phyloP scores from a whole-genome alignment of 1,140 invertebrate genomes.

The Liolophura sinensis region DNA sequence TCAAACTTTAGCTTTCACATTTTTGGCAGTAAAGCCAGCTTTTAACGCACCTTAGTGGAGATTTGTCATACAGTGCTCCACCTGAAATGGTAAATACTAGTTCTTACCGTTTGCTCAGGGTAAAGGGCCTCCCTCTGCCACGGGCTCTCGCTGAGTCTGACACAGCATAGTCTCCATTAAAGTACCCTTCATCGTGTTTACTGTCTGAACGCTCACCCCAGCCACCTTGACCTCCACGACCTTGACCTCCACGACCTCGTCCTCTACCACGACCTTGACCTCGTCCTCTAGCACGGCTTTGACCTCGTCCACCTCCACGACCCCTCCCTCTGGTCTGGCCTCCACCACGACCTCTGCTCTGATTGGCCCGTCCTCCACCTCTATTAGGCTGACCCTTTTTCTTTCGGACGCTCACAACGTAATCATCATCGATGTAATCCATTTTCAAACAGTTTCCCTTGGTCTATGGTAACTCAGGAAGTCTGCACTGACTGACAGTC shows the following conservation, averaged over 20 bases:
- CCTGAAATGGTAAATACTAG: too few relatives aligned
- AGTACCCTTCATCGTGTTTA: too few relatives aligned
- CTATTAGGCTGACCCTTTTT: constrained; percentile 37
- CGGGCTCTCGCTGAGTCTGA: too few relatives aligned
- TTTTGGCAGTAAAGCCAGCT: too few relatives aligned
- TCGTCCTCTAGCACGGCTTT: constrained; percentile 1
- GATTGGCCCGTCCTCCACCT: constrained; percentile 39
- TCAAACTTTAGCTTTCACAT: too few relatives aligned
- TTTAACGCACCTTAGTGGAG: too few relatives aligned
- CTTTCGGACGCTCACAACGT: constrained; percentile 1
- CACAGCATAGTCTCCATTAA: too few relatives aligned
- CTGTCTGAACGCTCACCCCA: neutral
- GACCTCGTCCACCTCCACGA: constrained; percentile 1
- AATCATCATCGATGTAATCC: constrained; percentile 1
- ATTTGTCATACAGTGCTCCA: too few relatives aligned
- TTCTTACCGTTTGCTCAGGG: too few relatives aligned
- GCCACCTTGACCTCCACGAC: neutral
- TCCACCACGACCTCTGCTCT: constrained; percentile 17
- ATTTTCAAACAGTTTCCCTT: neutral
- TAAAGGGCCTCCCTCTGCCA: too few relatives aligned
- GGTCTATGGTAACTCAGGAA: neutral
- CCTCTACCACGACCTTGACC: constrained; percentile 9
- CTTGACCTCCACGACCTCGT: constrained; percentile 9
- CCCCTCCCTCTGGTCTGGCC: constrained; percentile 13
- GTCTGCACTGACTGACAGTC: neutral